These are phyloP conservation scores for Chrysolina oricalcia DNA, from an alignment of 2,888 invertebrate species.

Conservation along the genomic window DNA sequence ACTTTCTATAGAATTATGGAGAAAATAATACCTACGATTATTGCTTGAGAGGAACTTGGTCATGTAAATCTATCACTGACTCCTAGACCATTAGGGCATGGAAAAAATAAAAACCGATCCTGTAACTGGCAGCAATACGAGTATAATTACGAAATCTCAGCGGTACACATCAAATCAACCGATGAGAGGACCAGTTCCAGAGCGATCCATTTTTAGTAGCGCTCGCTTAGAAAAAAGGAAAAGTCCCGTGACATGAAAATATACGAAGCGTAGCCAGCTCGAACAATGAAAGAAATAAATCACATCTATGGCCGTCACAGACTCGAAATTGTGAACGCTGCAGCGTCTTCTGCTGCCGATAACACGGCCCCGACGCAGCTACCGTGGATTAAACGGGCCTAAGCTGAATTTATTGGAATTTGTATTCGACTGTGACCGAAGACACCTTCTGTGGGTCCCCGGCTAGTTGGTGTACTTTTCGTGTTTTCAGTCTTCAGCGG, in stretches of 20 bases:
- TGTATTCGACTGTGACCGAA: slow-evolving; percentile 34
- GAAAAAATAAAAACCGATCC: neutral
- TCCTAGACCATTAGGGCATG: too few species aligned
- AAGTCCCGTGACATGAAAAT: slow-evolving; percentile 53
- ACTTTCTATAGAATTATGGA: too few species aligned
- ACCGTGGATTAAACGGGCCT: slow-evolving; percentile 70
- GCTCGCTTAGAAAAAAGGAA: slow-evolving; percentile 6
- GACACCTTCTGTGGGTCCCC: slow-evolving; percentile 36
- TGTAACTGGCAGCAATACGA: neutral
- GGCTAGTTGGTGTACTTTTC: slow-evolving; percentile 5
- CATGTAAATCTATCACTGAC: too few species aligned
- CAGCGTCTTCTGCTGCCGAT: slow-evolving; percentile 58
- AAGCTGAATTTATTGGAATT: slow-evolving; percentile 71
- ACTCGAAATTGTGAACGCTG: slow-evolving; percentile 49
- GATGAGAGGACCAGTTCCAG: neutral
- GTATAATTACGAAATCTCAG: neutral
- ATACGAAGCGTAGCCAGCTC: slow-evolving; percentile 55
- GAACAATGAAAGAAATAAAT: slow-evolving; percentile 64
- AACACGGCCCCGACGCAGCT: slow-evolving; percentile 60
- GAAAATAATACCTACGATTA: too few species aligned
- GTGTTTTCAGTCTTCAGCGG: neutral
- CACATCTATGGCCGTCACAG: slow-evolving; percentile 61
- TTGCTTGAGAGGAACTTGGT: too few species aligned
- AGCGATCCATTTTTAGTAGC: neutral
- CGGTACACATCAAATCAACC: slow-evolving; percentile 1